Base-by-base conservation (phyloP, 2,113 vertebrate species). In the Sylvietta virens region DNA sequence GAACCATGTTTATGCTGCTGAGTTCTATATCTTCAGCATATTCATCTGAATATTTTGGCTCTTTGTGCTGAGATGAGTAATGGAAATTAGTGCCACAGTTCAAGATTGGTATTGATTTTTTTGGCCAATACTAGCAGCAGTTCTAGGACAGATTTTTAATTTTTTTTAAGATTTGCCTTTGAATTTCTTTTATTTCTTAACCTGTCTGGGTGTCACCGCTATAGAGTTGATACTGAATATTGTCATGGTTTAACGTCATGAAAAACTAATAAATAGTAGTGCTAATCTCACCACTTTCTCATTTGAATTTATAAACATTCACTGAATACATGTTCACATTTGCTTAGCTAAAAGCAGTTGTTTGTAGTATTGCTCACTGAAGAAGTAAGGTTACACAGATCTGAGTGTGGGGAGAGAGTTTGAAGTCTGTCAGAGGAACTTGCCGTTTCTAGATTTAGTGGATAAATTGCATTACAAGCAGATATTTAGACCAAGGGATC, bases 1-100 rank as follows among this genome's bases (percentile, higher is more conserved):
- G 7, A 51, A 15, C 0, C 0, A 0, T 66, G 16, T 77, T 81
- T 40, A 30, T 57, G 14, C 51, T 73, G 14, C n/a, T 2, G 3
- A 77, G 31, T 78, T 83, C 31, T n/a, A 0, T 8, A 31, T 47
- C 13, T 47, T 58, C 13, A 44, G 3, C 42, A 78, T 54, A 84
- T 71, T 54, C 3, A 28, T 56, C 37, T 51, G 27, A 79, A 15
- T 13, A 10, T 60, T 82, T 60, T 62, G 51, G 24, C n/a, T 62
- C 33, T 73, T 77, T 37, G 13, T 87, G 47, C 26, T 9, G 9
- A 31, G 33, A 44, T 24, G 15, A 58, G 20, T 70, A 70, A 66
- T 7, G 28, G 24, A 54, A 85, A 51, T 50, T 19, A 62, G 16
- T 48, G 8, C 13, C 37, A 60, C 28, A 22, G 35, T 60, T 85